These are phyloP conservation scores for Pseudococcus viburni DNA, from an alignment of 2,888 invertebrate genomes.

Conservation along the genomic window DNA sequence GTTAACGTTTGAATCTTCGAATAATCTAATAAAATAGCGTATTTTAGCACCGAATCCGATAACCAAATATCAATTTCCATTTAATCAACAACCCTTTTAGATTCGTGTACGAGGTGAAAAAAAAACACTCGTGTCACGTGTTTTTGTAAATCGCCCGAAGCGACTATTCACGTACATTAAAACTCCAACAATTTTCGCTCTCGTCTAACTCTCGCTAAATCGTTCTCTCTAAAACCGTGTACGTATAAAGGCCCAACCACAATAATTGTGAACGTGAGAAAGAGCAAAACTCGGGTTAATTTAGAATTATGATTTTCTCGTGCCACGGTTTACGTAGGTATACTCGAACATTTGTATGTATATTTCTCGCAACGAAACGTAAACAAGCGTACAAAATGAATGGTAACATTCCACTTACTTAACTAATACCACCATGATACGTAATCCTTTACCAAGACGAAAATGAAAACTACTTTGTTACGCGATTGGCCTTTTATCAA, in stretches of 20 bases:
- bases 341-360: background rate
- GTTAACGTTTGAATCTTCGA: background rate
- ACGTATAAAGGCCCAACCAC: background rate
- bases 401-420: background rate
- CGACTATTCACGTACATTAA: background rate
- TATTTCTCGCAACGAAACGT: background rate
- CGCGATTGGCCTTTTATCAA: constrained; percentile 39
- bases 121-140: background rate
- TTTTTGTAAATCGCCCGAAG: background rate
- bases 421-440: constrained; percentile 1
- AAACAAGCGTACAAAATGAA: constrained; percentile 33
- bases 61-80: background rate
- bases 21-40: background rate
- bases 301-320: constrained; percentile 10
- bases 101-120: background rate
- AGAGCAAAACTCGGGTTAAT: background rate
- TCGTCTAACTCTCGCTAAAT: background rate
- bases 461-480: constrained; percentile 35
- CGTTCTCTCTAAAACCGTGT: background rate
- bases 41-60: background rate
- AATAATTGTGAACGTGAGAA: background rate
- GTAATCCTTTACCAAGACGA: constrained; percentile 24
- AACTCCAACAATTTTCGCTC: background rate
- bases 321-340: background rate
- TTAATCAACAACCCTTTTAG: background rate